phyloP scores from a whole-genome alignment of 2,113 vertebrate genomes.

The Tetrax tetrax region DNA sequence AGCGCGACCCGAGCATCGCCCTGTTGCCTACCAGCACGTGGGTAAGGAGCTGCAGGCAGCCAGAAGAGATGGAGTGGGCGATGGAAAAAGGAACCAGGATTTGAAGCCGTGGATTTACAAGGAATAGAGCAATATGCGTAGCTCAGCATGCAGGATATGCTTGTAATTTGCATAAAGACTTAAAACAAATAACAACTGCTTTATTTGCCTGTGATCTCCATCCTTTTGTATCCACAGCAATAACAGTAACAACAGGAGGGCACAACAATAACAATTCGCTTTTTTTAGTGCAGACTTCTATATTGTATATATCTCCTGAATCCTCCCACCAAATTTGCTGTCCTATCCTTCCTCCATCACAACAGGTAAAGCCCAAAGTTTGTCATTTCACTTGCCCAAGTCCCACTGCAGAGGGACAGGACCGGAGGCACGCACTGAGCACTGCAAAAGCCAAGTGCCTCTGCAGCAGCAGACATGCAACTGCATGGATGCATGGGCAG shows the following conservation, averaged over 20 bases:
- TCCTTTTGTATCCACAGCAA: background rate
- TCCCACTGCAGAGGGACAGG: background rate
- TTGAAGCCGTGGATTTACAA: background rate
- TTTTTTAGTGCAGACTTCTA: background rate
- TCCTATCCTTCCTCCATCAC: background rate
- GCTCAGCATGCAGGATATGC: background rate
- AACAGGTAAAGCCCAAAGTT: background rate
- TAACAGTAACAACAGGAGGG: background rate
- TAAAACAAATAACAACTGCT: background rate
- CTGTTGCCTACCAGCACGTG: background rate
- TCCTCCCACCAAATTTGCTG: background rate
- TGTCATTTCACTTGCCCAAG: fast-evolving
- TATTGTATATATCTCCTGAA: background rate
- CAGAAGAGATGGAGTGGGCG: background rate
- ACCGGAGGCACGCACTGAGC: background rate
- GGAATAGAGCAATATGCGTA: fast-evolving
- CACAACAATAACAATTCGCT: background rate
- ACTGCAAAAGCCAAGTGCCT: background rate
- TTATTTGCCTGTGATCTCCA: background rate
- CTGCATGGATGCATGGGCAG: background rate
- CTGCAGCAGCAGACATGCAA: background rate
- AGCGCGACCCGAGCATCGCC: fast-evolving
- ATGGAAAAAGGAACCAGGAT: background rate
- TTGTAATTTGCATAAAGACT: background rate
- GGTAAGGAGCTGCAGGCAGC: background rate